Base-by-base conservation (phyloP, 1,140 invertebrate species). In the Xylocopa sonorina region DNA sequence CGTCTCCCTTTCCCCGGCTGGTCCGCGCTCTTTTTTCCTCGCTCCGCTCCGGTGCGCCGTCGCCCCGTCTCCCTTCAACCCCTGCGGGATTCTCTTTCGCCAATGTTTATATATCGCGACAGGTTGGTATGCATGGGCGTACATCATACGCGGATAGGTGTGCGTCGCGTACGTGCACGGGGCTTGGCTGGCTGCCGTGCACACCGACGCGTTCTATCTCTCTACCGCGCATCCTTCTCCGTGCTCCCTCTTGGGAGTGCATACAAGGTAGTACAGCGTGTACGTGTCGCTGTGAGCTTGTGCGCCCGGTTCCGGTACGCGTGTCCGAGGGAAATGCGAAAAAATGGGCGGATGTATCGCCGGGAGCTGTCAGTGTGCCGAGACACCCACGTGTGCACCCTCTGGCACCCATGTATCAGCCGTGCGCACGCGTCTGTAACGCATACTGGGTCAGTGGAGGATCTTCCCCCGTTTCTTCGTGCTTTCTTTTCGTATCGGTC, bases 321-420 rank as follows among this genome's bases (percentile, higher is more conserved):
- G 75, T 79, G 74, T 78, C 64, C 57, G 79, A 38, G 50, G 62
- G 48, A 76, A 85, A 85, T 51, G 67, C 75, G 68, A 84, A 86
- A 86, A 86, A 86, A 85, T 85, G 77, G 85, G 80, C 69, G 85
- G 84, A 86, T 83, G 77, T 86, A 85, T 86, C 85, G 85, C 51
- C 50, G 34, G 73, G 57, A 63, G 60, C 66, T 83, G 78, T 82
- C 78, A 76, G 60, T 77, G 60, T 77, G 62, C 72, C 51, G 62
- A 38, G 66, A 27, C 46, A 34, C 38, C 75, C 79, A 78, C 73
- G 63, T 73, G 81, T 81, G 78, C 73, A 83, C 43, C 43, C 24
- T 72, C 43, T 69, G n/a, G 21, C 46, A 50, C 12, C 67, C 43
- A 78, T 78, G 77, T 57, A 78, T 73, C 77, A 53, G 51, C 12